Conservation (phyloP, 2,113 vertebrate genomes). For the Tursiops truncatus region DNA sequence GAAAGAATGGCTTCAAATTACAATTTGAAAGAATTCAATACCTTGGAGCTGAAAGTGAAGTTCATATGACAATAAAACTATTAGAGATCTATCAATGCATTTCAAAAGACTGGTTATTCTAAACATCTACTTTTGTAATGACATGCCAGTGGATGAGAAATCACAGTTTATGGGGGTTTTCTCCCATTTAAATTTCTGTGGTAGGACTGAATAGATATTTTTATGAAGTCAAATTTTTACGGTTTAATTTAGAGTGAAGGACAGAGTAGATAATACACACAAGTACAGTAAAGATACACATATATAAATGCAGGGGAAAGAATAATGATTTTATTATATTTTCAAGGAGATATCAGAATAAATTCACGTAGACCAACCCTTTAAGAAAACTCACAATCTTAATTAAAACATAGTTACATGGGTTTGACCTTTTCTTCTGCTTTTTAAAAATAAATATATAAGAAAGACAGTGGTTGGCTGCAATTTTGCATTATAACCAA, state of each 20-base stretch:
- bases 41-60: not conserved
- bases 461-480: not conserved
- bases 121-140: not conserved
- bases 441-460: not conserved
- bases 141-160: not conserved
- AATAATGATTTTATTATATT: constrained; percentile 25
- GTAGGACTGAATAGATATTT: constrained; percentile 16
- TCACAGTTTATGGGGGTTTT: not conserved
- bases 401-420: not conserved
- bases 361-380: not conserved
- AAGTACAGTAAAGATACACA: not conserved
- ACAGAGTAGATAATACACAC: not conserved
- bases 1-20: not conserved
- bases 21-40: not conserved
- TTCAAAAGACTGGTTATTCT: not conserved
- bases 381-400: not conserved
- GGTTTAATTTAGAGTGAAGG: constrained; percentile 4
- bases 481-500: not conserved
- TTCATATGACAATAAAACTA: not conserved
- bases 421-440: not conserved
- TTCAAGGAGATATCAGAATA: constrained; percentile 39
- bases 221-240: constrained; percentile 41
- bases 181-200: not conserved
- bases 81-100: not conserved
- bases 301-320: not conserved